A percentile compares a stretch with the other conserved stretches of the same genome.
Conservation (phyloP, 2,797 vertebrate species). For the Cuculus canorus region DNA sequence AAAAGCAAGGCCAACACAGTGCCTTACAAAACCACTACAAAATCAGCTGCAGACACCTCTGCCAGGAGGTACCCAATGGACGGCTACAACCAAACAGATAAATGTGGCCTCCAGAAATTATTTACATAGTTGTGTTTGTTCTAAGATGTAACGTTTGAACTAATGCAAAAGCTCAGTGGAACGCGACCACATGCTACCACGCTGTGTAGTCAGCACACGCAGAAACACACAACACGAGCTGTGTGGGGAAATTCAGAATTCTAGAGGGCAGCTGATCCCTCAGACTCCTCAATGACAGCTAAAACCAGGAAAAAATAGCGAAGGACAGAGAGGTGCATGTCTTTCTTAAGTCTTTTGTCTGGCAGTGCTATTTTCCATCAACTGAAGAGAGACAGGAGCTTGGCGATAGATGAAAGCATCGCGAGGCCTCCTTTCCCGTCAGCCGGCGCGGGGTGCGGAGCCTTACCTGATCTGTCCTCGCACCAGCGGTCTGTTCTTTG, state of each 20-base stretch:
- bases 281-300: not conserved
- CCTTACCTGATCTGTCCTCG: conserved; percentile 96
- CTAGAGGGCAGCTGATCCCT: not conserved
- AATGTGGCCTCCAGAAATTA: not conserved
- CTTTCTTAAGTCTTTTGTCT: not conserved
- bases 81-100: not conserved
- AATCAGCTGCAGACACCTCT: not conserved
- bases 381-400: not conserved
- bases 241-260: not conserved
- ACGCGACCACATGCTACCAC: not conserved
- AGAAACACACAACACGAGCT: not conserved
- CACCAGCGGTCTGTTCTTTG: conserved; percentile 96
- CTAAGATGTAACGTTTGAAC: not conserved
- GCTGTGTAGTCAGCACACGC: accelerated
- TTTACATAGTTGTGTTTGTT: not conserved
- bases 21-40: not conserved
- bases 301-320: not conserved
- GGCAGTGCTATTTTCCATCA: not conserved
- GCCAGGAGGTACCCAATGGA: not conserved
- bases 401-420: not conserved
- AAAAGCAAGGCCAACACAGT: not conserved
- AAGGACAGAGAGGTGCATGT: not conserved
- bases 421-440: not conserved
- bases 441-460: conserved; percentile 49
- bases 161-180: not conserved